Evolutionary conservation across 2,113 vertebrate genomes (phyloP).

Genomic region (Tragelaphus buxtoni): DNA sequence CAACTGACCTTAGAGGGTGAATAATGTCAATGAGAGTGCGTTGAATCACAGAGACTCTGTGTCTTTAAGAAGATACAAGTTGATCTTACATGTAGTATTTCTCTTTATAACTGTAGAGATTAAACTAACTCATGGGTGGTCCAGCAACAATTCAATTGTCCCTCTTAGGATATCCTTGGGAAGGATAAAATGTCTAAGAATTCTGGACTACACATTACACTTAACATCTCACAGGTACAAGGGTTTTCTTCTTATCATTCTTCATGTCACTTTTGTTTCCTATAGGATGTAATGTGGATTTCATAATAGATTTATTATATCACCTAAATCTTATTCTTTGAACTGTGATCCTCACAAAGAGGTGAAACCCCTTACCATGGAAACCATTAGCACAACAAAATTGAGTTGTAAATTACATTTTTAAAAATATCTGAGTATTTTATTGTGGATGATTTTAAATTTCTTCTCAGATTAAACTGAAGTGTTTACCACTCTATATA

Average conservation of each 20-base stretch:
- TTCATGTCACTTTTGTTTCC: background rate
- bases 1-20: too few species aligned
- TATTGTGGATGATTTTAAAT: constrained; percentile 27
- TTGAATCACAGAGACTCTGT: background rate
- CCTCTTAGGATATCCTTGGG: background rate
- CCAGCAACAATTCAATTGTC: background rate
- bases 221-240: background rate
- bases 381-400: background rate
- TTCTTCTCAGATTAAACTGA: background rate
- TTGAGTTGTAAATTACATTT: background rate
- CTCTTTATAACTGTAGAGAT: background rate
- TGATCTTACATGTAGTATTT: background rate
- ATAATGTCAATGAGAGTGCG: background rate
- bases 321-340: background rate
- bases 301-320: background rate
- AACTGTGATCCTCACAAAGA: background rate
- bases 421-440: background rate
- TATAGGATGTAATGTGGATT: background rate
- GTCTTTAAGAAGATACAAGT: background rate
- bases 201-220: background rate
- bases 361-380: background rate
- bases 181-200: background rate
- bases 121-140: background rate
- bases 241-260: background rate
- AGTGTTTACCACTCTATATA: background rate